Base-by-base conservation (phyloP, 2,888 invertebrate species). In the Macaria liturata region DNA sequence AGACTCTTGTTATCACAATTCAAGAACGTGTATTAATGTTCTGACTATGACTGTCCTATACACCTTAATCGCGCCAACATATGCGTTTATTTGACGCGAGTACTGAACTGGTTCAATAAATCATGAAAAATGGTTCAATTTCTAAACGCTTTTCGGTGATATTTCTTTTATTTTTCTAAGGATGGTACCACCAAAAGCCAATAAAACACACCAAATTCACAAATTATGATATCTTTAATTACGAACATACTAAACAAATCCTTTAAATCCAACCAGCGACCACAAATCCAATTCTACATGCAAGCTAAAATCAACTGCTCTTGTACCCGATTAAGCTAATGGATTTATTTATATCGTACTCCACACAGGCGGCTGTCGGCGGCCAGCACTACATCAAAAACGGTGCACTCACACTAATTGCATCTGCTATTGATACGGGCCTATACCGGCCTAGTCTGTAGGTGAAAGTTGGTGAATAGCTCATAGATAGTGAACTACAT, bases 391-490 rank as follows among this genome's bases (percentile, higher is more conserved):
- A 87, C 88, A 87, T 91, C 90, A 89, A 91, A 91, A 91, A 90
- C 87, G 87, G 71, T 84, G 88, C 91, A 91, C 91, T 91, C 88
- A 80, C 86, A 87, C 88, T 91, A 91, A 91, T 91, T 91, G 91
- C 90, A 81, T 89, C 85, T 82, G 80, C 83, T 82, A 87, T 89
- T 88, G 90, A 89, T 85, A 83, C 81, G 71, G 68, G 78, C 79
- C 79, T 81, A 82, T 51, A 47, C 42, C 51, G 30, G 4, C 20
- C 55, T 51, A 69, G 57, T 62, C 68, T 49, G 54, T 57, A 51
- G 32, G 49, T 40, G 47, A 49, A 63, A 61, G 61, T 69, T 72
- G 65, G 74, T 81, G 79, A 80, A 81, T 81, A 79, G 74, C 5
- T 37, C 34, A 37, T 37, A 37, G 34, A 37, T 37, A 37, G 5